Percentiles rank a stretch among this genome's conserved stretches.
Evolutionary conservation across 2,797 vertebrate genomes (phyloP).

Genomic region (Coracias cyanogaster): DNA sequence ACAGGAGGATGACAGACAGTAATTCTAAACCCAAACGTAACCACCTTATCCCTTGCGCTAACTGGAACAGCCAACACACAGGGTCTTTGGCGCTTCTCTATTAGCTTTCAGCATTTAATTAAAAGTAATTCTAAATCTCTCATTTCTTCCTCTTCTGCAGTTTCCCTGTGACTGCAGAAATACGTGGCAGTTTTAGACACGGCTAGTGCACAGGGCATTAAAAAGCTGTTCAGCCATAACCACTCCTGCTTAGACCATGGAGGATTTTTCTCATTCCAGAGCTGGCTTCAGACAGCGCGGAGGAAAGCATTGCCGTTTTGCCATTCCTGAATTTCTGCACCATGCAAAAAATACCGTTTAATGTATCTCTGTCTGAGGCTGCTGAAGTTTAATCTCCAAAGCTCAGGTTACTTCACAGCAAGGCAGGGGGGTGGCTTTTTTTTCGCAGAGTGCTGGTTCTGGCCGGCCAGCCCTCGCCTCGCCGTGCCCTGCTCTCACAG

Average conservation of each 20-base stretch:
- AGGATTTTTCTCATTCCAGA: neutral
- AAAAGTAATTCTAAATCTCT: neutral
- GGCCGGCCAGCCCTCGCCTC: accelerated
- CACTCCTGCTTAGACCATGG: neutral
- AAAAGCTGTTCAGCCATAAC: neutral
- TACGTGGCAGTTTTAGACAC: neutral
- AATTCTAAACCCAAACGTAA: neutral
- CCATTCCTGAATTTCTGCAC: neutral
- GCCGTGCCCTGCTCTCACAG: constrained; percentile 4
- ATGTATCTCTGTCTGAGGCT: neutral
- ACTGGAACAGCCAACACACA: neutral
- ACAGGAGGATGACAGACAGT: neutral
- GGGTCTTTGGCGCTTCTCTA: neutral
- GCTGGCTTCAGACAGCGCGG: neutral
- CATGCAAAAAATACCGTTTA: neutral
- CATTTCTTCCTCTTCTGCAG: neutral
- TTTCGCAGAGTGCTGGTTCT: neutral
- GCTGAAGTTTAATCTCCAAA: neutral
- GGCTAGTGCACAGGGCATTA: accelerated
- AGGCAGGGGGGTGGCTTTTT: neutral
- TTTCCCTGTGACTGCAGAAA: neutral
- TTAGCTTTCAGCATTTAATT: neutral
- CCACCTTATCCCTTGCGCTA: neutral
- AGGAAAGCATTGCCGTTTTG: neutral
- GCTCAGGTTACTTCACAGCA: neutral